Evolutionary conservation across 2,113 vertebrate genomes (phyloP).

Genomic region (Antennarius striatus): DNA sequence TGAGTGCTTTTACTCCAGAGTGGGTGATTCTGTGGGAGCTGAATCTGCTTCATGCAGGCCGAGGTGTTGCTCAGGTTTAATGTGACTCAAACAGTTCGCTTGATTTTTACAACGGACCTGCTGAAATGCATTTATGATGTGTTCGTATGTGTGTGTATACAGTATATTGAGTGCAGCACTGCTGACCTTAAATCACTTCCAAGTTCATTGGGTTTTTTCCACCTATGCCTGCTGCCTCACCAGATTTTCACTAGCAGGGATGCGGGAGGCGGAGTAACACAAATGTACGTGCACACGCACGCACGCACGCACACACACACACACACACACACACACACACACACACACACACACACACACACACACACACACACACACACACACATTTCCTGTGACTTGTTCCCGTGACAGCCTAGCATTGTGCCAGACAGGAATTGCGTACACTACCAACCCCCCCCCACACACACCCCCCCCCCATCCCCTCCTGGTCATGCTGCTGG

Average conservation of each 20-base stretch:
- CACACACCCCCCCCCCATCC: conserved; percentile 54
- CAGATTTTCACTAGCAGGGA: conserved; percentile 55
- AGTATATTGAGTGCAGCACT: conserved; percentile 24
- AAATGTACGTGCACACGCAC: conserved; percentile 20
- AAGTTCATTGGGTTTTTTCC: conserved; percentile 41
- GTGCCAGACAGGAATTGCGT: conserved; percentile 76
- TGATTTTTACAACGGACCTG: conserved; percentile 47
- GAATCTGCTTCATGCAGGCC: conserved; percentile 6
- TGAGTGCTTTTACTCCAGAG: not conserved
- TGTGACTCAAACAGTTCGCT: conserved; percentile 22
- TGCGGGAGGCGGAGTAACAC: conserved; percentile 8
- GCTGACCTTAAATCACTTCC: conserved; percentile 54
- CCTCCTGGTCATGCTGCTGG: conserved; percentile 36
- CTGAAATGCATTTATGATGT: conserved; percentile 35
- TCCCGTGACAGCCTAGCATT: conserved; percentile 70
- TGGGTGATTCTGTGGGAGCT: conserved; percentile 5
- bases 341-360: conserved; percentile 11
- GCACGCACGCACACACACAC: conserved; percentile 28
- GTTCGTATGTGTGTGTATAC: not conserved
- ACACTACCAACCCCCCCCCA: conserved; percentile 42
- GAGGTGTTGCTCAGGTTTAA: conserved; percentile 1
- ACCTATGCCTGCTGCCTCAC: conserved; percentile 56
- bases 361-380: conserved; percentile 20
- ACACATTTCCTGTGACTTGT: conserved; percentile 60
- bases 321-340: conserved; percentile 7